phyloP scores from a whole-genome alignment of 2,888 invertebrate species.

The Macroteleia sp. region DNA sequence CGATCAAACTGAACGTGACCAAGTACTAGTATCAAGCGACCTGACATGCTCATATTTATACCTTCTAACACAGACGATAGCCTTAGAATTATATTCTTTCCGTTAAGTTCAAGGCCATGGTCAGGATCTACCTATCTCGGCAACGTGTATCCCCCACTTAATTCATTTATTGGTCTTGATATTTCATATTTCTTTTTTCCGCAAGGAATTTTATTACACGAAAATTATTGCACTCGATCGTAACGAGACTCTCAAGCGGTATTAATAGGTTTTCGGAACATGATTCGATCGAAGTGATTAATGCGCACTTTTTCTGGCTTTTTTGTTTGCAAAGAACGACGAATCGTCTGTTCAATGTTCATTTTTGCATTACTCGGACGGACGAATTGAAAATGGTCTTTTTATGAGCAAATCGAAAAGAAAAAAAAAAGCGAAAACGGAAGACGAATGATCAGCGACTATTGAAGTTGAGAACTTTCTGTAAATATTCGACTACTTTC shows the following conservation, averaged over 20 bases:
- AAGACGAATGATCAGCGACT: slow-evolving; percentile 35
- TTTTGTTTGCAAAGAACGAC: not conserved
- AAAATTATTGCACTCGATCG: not conserved
- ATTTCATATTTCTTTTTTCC: slow-evolving; percentile 1
- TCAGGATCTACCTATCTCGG: slow-evolving; percentile 58
- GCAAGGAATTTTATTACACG: not conserved
- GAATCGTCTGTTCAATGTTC: slow-evolving; percentile 7
- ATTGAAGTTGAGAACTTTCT: slow-evolving; percentile 11
- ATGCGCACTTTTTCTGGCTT: slow-evolving; percentile 8
- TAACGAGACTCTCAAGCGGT: not conserved
- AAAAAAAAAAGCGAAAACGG: slow-evolving; percentile 9
- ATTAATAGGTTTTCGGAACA: slow-evolving; percentile 11
- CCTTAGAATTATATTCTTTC: slow-evolving; percentile 70
- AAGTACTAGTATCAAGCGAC: slow-evolving; percentile 64
- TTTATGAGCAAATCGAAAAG: slow-evolving; percentile 20
- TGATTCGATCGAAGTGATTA: slow-evolving; percentile 1
- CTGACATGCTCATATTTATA: slow-evolving; percentile 71
- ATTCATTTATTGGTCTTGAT: slow-evolving; percentile 9
- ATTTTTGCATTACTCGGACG: slow-evolving; percentile 30
- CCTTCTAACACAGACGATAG: slow-evolving; percentile 64
- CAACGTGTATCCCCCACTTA: slow-evolving; percentile 35
- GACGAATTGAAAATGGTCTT: slow-evolving; percentile 37
- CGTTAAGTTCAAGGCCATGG: slow-evolving; percentile 71
- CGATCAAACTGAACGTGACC: slow-evolving; percentile 47
- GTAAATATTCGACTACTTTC: slow-evolving; percentile 29